Evolutionary conservation across 2,113 vertebrate genomes (phyloP), one percentile per base, ranked within the genome.

Genomic region (Melanerpes aurifrons): DNA sequence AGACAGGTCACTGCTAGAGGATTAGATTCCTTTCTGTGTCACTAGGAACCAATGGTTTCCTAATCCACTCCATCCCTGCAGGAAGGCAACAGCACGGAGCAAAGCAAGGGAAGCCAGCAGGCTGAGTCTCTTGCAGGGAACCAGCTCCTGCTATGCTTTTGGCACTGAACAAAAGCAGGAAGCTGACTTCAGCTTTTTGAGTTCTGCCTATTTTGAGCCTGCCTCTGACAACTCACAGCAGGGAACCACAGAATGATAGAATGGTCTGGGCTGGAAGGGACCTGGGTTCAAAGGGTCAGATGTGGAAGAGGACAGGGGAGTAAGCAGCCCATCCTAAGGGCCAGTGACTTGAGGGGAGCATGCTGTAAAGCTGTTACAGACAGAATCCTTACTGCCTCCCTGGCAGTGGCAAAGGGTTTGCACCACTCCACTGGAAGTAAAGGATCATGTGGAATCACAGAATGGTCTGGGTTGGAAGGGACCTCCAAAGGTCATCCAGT

Each of bases 161-260:
- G 91, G 71, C 56, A 63, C 40, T n/a, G 32, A 85, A 92, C 79
- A 95, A 91, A 89, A 73, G 63, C 87, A 91, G 95, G 94, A 95
- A 96, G 79, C 15, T 45, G 43, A 87, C 56, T 72, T 90, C 31
- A 22, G 40, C 56, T 86, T 89, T 53, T 35, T 4, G 28, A 93
- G 35, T 82, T 87, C 58, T 84, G 77, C 66, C 26, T 94, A 72
- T 81, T 74, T 24, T 22, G 43, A 84, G 71, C 45, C 20, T 82
- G 89, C 70, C 58, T 83, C 54, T 62, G 29, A 48, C 22, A 71
- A n/a, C 12, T 69, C 7, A 17, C 54, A 48, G 45, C 54, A 66
- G 31, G 17, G 35, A 50, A 50, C 22, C 48, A 50, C 19, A 21
- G 19, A 48, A 21, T 50, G 15, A 50, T 21, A 21, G 19, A 48